Evolutionary conservation across 2,888 invertebrate species (phyloP).

Genomic region (Dyspetes luteomarginatus): DNA sequence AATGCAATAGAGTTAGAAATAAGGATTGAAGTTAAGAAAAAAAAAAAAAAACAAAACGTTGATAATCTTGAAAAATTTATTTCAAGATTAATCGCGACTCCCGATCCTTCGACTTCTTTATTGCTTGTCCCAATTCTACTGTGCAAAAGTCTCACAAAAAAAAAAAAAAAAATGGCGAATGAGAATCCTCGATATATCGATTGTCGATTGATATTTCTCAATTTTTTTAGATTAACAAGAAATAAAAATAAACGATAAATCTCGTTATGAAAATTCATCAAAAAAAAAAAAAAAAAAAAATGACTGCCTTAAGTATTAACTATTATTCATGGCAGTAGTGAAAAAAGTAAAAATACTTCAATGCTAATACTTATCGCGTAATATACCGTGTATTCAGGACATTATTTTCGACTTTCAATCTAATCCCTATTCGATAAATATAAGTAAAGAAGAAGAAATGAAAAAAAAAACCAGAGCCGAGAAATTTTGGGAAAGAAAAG

Average conservation of each 20-base stretch:
- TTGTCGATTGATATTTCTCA: conserved; percentile 42
- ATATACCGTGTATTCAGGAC: conserved; percentile 11
- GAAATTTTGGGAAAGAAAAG: conserved; percentile 59
- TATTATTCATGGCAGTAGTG: conserved; percentile 30
- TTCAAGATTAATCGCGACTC: conserved; percentile 31
- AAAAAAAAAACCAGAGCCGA: conserved; percentile 36
- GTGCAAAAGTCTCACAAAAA: conserved; percentile 27
- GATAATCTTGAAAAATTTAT: not conserved
- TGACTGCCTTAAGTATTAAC: conserved; percentile 46
- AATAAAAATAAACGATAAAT: conserved; percentile 28
- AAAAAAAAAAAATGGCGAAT: not conserved
- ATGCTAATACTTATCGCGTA: conserved; percentile 39
- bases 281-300: conserved; percentile 18
- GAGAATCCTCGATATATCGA: conserved; percentile 42
- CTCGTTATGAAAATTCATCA: conserved; percentile 32
- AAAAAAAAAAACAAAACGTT: not conserved
- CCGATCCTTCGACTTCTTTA: conserved; percentile 41
- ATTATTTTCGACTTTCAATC: conserved; percentile 53
- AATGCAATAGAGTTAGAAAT: conserved; percentile 55
- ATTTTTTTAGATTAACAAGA: conserved; percentile 12
- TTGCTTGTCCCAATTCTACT: conserved; percentile 35
- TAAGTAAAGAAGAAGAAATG: conserved; percentile 33
- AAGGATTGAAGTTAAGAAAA: conserved; percentile 47
- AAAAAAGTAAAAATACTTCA: conserved; percentile 7
- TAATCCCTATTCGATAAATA: conserved; percentile 51